These are phyloP conservation scores for Malacoctenus gilli DNA, from an alignment of 2,797 vertebrate genomes.

Conservation along the genomic window DNA sequence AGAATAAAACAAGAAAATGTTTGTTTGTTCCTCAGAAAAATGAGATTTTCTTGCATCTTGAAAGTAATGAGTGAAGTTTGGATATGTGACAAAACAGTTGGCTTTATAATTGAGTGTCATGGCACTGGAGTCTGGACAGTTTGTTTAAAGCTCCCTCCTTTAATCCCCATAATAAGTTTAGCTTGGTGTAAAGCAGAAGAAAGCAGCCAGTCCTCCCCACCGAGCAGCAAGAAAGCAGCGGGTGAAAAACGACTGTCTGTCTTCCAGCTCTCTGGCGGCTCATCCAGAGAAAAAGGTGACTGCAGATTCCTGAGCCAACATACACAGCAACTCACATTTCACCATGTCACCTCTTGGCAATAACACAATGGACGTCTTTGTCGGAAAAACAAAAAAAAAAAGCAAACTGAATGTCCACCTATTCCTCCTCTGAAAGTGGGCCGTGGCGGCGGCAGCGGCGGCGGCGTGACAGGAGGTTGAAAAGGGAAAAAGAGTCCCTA, in stretches of 20 bases:
- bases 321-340: slow-evolving; percentile 78
- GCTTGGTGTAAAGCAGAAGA: too few relatives aligned
- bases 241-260: slow-evolving; percentile 4
- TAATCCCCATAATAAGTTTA: too few relatives aligned
- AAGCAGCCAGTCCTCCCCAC: not conserved
- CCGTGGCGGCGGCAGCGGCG: not conserved
- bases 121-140: too few relatives aligned
- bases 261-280: slow-evolving; percentile 27
- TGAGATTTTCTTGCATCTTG: too few relatives aligned
- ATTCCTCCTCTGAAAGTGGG: slow-evolving; percentile 24
- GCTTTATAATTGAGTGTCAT: too few relatives aligned
- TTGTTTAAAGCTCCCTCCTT: too few relatives aligned
- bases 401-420: slow-evolving; percentile 66
- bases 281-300: slow-evolving; percentile 58
- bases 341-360: slow-evolving; percentile 78
- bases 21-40: too few relatives aligned
- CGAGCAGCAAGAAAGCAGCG: not conserved
- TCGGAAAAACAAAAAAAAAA: slow-evolving; percentile 76
- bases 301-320: slow-evolving; percentile 71
- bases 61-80: too few relatives aligned
- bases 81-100: too few relatives aligned
- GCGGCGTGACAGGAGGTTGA: slow-evolving; percentile 40
- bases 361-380: slow-evolving; percentile 78
- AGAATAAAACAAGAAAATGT: too few relatives aligned
- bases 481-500: slow-evolving; percentile 62